Evolutionary conservation across 2,888 invertebrate species (phyloP).

Genomic region (Opisthograptis luteolata): DNA sequence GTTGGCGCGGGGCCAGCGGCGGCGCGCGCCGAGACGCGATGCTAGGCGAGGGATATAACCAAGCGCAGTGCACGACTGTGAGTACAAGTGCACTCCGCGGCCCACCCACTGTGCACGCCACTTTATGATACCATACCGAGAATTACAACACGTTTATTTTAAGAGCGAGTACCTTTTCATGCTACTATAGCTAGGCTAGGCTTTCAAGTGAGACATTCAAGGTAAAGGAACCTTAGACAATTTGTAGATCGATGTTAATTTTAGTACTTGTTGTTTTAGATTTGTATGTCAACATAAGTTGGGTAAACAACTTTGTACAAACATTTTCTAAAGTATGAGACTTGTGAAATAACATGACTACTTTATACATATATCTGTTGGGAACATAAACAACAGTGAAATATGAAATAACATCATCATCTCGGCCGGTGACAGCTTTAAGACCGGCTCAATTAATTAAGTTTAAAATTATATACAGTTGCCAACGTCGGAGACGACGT

Average conservation of each 20-base stretch:
- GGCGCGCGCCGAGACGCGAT: constrained; percentile 3
- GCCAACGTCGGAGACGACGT: neutral
- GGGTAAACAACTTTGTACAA: neutral
- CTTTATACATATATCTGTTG: neutral
- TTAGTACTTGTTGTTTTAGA: no score
- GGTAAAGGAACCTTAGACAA: neutral
- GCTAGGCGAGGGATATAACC: constrained; percentile 12
- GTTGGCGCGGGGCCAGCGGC: neutral
- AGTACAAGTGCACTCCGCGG: neutral
- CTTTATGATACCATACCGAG: neutral
- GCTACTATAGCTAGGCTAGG: no score
- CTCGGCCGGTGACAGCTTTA: constrained; percentile 22
- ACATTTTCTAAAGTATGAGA: neutral
- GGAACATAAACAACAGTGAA: neutral
- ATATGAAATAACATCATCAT: constrained; percentile 11
- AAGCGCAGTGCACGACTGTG: constrained; percentile 9
- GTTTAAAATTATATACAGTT: constrained; percentile 19
- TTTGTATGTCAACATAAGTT: neutral
- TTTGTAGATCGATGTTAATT: no score
- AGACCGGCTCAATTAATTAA: constrained; percentile 21
- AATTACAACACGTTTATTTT: neutral
- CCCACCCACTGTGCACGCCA: neutral
- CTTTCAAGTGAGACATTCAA: neutral
- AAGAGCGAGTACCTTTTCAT: neutral
- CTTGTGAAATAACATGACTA: neutral